phyloP scores from a whole-genome alignment of 2,888 invertebrate genomes.

The Drosophila phalerata region DNA sequence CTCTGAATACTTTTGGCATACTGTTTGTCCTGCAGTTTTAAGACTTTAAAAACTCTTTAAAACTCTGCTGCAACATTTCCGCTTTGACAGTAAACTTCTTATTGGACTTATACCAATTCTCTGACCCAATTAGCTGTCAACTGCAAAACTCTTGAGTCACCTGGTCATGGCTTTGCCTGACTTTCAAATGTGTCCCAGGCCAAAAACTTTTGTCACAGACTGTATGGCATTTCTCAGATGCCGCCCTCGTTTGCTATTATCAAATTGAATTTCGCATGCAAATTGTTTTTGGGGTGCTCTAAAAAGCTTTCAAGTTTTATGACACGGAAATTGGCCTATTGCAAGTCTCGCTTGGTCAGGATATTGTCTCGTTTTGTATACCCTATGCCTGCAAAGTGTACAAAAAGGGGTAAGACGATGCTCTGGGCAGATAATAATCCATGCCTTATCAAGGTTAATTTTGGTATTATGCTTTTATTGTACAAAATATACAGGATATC shows the following conservation, averaged over 20 bases:
- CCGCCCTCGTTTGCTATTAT: slow-evolving; percentile 61
- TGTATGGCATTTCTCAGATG: slow-evolving; percentile 34
- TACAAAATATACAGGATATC: not conserved
- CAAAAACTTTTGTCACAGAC: slow-evolving; percentile 42
- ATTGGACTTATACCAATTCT: slow-evolving; percentile 21
- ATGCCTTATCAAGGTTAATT: not conserved
- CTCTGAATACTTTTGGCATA: not conserved
- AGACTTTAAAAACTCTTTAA: slow-evolving; percentile 37
- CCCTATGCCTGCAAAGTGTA: slow-evolving; percentile 9
- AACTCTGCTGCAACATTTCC: slow-evolving; percentile 36
- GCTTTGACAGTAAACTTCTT: slow-evolving; percentile 28
- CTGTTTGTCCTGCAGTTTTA: slow-evolving; percentile 20
- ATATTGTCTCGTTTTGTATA: slow-evolving; percentile 33
- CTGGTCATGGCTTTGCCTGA: slow-evolving; percentile 40
- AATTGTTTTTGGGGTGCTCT: slow-evolving; percentile 71
- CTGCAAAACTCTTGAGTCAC: slow-evolving; percentile 35
- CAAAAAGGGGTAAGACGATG: not conserved
- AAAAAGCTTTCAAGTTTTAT: slow-evolving; percentile 83
- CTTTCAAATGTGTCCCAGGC: slow-evolving; percentile 51
- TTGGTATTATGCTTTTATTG: not conserved
- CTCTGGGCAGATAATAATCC: not conserved
- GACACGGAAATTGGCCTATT: slow-evolving; percentile 80
- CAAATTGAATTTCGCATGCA: slow-evolving; percentile 77
- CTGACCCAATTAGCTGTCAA: slow-evolving; percentile 73
- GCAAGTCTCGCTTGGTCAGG: slow-evolving; percentile 58